A percentile compares a stretch with the other conserved stretches of the same genome.
Conservation (phyloP, 2,113 vertebrate species). For the Anhinga anhinga region DNA sequence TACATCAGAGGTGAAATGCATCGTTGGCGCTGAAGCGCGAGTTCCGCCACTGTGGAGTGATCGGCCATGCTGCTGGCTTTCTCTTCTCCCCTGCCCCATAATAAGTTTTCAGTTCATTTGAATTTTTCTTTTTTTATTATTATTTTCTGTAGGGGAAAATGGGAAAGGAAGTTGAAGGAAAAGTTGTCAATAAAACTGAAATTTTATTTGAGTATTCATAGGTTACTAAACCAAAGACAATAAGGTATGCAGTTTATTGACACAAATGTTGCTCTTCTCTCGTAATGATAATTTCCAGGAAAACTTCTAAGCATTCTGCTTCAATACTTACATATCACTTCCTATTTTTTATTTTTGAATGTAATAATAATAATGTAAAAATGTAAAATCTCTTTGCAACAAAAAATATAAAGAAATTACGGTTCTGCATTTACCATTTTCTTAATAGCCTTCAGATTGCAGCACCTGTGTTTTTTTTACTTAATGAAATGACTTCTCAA, state of each 20-base stretch:
- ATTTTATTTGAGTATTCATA: background rate
- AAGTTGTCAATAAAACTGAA: background rate
- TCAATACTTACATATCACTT: background rate
- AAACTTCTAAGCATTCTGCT: background rate
- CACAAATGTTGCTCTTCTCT: background rate
- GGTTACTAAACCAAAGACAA: background rate
- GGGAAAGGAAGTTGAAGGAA: background rate
- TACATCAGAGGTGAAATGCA: background rate
- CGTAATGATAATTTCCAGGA: background rate
- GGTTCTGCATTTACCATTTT: background rate
- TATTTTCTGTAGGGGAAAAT: rapidly evolving
- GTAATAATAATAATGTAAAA: background rate
- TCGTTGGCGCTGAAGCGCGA: background rate
- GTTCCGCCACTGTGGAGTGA: background rate
- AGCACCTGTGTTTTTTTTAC: background rate
- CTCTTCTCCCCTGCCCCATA: too few relatives aligned
- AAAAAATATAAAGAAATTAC: background rate
- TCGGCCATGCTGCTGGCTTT: background rate
- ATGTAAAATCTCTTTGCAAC: background rate
- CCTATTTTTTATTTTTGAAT: background rate
- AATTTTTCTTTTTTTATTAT: too few relatives aligned
- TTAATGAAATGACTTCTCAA: background rate
- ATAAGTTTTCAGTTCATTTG: background rate
- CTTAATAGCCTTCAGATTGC: background rate
- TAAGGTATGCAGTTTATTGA: background rate